Evolutionary conservation across 1,140 invertebrate species (phyloP).

Genomic region (Drosophila athabasca): DNA sequence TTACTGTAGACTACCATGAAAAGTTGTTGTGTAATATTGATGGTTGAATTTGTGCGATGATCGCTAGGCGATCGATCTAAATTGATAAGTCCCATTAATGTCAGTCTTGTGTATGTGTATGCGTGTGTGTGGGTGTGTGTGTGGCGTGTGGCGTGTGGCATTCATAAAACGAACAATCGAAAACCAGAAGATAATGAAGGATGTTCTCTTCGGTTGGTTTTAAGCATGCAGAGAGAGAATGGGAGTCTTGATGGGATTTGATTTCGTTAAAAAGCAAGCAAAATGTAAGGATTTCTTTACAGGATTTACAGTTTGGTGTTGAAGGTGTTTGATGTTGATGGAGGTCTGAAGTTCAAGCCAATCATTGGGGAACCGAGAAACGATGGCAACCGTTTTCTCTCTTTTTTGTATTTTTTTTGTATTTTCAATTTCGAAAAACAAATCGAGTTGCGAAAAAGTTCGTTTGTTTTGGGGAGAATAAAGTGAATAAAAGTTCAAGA

Average conservation of each 20-base stretch:
- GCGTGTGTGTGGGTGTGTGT: neutral
- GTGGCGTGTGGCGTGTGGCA: constrained; percentile 12
- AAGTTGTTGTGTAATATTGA: constrained; percentile 9
- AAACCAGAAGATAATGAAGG: constrained; percentile 14
- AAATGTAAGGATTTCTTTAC: constrained; percentile 1
- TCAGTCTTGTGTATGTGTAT: constrained; percentile 4
- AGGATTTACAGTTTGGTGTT: constrained; percentile 6
- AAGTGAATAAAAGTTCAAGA: constrained; percentile 47
- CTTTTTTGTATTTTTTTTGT: constrained; percentile 12
- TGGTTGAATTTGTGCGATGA: neutral
- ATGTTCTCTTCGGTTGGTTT: neutral
- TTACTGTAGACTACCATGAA: constrained; percentile 13
- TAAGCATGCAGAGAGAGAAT: constrained; percentile 17
- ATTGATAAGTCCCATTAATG: constrained; percentile 15
- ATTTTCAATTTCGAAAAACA: constrained; percentile 40
- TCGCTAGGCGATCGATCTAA: constrained; percentile 3
- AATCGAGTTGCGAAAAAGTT: constrained; percentile 45
- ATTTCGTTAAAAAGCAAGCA: constrained; percentile 29
- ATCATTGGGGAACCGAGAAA: constrained; percentile 24
- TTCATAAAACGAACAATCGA: constrained; percentile 35
- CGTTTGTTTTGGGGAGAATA: constrained; percentile 24
- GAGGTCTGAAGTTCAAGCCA: constrained; percentile 21
- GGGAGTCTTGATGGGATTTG: neutral
- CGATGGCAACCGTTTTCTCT: constrained; percentile 10
- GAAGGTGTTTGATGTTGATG: no score